Evolutionary conservation across 2,888 invertebrate species (phyloP), one percentile per base, ranked within the genome.

Genomic region (Odontomyia ornata): DNA sequence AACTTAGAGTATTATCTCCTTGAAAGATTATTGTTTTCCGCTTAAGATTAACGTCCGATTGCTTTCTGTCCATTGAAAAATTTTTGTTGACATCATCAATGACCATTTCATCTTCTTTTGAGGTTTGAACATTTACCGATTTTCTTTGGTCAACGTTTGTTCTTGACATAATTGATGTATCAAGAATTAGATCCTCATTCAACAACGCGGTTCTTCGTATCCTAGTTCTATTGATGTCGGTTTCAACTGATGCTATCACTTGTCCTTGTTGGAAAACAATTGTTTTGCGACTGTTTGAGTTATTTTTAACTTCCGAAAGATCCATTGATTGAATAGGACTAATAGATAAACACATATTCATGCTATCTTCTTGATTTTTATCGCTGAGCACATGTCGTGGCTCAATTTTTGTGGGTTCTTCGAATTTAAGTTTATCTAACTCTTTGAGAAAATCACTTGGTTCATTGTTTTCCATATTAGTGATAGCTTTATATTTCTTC

Each of bases 181-280:
- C 60, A 1, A 60, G 7, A n/a, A 25, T 23, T 15, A 25, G 7
- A 23, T 60, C 60, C 7, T 60, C 25, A 23, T 21, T 23, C 9
- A 60, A 60, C 11, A 60, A 11, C 7, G 23, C 7, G 2, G 60
- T 60, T 60, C 23, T 60, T 11, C 60, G 60, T 60, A 5, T 60
- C 23, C 13, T 18, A 4, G 52, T 18, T 9, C 60, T 60, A 13
- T 60, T 23, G 25, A 11, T 7, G 25, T n/a, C n/a, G n/a, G n/a
- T 52, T 52, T 52, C 52, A 52, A 9, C 43, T 11, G 9, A 1
- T 21, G 46, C 69, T n/a, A 69, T 23, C n/a, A 18, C 25, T 46
- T 69, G 47, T 7, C 69, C 69, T 2, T 23, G 15, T 46, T 69
- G 23, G n/a, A 69, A 69, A 25, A 69, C n/a, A 15, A 69, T 69